Conservation (phyloP, 2,888 invertebrate genomes). For the Cataglyphis livida region DNA sequence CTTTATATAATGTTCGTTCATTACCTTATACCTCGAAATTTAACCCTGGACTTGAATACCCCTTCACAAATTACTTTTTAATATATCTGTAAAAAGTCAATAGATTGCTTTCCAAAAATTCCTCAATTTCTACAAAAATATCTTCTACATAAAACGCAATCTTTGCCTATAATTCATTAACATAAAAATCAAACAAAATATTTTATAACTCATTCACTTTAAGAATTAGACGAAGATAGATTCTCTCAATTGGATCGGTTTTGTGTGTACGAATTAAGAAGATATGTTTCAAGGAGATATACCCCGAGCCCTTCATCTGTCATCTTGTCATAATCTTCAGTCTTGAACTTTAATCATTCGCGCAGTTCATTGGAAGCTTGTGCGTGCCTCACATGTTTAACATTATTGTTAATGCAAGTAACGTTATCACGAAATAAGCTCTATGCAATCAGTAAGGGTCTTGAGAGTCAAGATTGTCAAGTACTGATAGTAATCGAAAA, state of each 20-base stretch:
- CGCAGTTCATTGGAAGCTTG: conserved; percentile 33
- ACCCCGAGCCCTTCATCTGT: not conserved
- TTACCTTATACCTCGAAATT: conserved; percentile 53
- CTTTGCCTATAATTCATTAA: not conserved
- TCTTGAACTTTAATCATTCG: conserved; percentile 15
- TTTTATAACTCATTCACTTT: conserved; percentile 26
- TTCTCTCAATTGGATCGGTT: not conserved
- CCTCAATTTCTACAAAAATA: conserved; percentile 3
- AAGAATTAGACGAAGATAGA: not conserved
- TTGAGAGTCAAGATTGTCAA: conserved; percentile 18
- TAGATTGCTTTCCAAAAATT: not conserved
- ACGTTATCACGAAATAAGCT: conserved; percentile 18
- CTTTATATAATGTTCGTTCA: conserved; percentile 56
- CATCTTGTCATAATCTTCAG: not conserved
- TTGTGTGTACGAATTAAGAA: not conserved
- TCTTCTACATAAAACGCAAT: not conserved
- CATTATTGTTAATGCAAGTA: conserved; percentile 30
- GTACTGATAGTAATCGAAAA: conserved; percentile 28
- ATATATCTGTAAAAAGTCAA: conserved; percentile 14
- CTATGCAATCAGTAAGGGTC: conserved; percentile 1
- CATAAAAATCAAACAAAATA: conserved; percentile 27
- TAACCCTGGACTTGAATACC: not conserved
- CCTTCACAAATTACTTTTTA: not conserved
- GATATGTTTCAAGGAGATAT: not conserved
- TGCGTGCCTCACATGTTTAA: conserved; percentile 36